Evolutionary conservation across 2,797 vertebrate species (phyloP), one percentile per base, ranked within the genome.

Genomic region (Geotrypetes seraphini): DNA sequence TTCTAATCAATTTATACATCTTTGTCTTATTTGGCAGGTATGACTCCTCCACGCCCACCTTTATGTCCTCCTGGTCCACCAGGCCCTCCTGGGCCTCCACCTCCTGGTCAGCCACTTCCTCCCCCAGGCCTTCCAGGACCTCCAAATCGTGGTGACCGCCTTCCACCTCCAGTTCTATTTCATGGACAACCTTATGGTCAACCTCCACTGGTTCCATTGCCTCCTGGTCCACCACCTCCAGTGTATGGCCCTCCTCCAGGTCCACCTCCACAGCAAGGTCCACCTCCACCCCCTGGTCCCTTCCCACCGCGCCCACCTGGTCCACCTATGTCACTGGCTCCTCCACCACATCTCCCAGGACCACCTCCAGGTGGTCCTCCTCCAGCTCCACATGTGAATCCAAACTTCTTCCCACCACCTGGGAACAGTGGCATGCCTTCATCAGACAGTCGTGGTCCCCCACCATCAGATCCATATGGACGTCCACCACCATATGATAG

Each of bases 371-470:
- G 96, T 61, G 95, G 90, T 33, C 95, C 96, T 4, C 96, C 94
- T 22, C 96, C 96, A 3, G 92, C 96, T 36, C 96, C 96, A 16
- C 96, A 99, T 34, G 96, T 99, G 66, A 99, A 99, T 73, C 96
- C 96, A 7, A 93, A 94, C 47, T 98, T 99, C 71, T 98, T 99
- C 56, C 95, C 96, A 43, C 96, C 96, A 21, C 95, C 93, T 36
- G 91, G 92, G 47, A 93, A 88, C 70, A 92, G 88, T 62, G 91
- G 63, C 59, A 92, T 97, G 86, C 89, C 92, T 47, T 85, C 89
- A 33, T 90, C 91, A 23, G 94, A 96, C 67, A 88, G 83, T 43
- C 77, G 87, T 47, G 83, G 83, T 47, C 93, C 93, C 6, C 93
- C 92, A 39, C 90, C 94, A 1, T 90, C 88, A 26, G 95, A 99